Evolutionary conservation across 2,797 vertebrate genomes (phyloP).

Genomic region (Cuniculus paca): DNA sequence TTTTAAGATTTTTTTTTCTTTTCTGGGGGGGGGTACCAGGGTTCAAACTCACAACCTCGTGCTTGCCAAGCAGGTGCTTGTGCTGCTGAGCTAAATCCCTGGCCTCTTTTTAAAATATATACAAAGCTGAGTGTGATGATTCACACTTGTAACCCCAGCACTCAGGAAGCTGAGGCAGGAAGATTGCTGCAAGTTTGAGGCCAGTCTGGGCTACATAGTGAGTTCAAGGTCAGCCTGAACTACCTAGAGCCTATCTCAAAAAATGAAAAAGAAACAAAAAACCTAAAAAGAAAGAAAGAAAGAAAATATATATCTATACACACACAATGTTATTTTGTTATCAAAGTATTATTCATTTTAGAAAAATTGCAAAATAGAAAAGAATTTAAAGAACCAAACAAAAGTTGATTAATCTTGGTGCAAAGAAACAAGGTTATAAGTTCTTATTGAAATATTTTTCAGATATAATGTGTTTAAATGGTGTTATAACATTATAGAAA

Average conservation of each 20-base stretch:
- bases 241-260: not conserved
- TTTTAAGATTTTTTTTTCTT: too few species aligned
- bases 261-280: too few species aligned
- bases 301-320: too few species aligned
- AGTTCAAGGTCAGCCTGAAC: not conserved
- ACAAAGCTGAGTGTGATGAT: not conserved
- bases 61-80: too few species aligned
- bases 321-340: not conserved
- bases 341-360: not conserved
- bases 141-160: not conserved
- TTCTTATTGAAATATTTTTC: not conserved
- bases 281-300: too few species aligned
- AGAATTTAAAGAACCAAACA: conserved; percentile 50
- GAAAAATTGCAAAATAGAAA: conserved; percentile 49
- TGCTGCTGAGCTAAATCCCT: too few species aligned
- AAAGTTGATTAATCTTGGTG: not conserved
- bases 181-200: not conserved
- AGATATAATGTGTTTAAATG: not conserved
- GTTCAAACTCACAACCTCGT: too few species aligned
- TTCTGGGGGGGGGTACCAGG: too few species aligned
- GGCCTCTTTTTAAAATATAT: conserved; percentile 36
- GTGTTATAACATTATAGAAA: not conserved
- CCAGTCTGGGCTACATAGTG: not conserved
- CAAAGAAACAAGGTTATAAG: conserved; percentile 11
- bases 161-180: not conserved